Percentiles rank a stretch among this genome's conserved stretches.
phyloP scores from a whole-genome alignment of 2,797 vertebrate genomes.

The Delichon dasypus region DNA sequence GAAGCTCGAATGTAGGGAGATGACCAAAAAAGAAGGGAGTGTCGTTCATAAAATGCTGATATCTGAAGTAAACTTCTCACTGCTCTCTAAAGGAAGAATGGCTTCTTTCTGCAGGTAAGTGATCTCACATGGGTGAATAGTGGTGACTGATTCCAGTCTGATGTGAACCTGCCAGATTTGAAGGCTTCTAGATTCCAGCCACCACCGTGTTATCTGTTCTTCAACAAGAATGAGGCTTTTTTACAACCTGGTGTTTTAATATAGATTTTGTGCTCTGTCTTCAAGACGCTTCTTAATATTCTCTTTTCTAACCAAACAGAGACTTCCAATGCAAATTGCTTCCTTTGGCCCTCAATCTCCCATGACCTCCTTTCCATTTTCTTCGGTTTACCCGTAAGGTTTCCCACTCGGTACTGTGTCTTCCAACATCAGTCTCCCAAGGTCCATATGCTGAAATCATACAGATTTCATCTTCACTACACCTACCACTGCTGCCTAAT shows the following conservation, averaged over 20 bases:
- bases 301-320: neutral
- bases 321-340: neutral
- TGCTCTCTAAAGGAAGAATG: neutral
- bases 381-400: neutral
- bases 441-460: neutral
- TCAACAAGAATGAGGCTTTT: neutral
- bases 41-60: neutral
- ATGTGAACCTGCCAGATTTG: neutral
- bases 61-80: neutral
- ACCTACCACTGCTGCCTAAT: neutral
- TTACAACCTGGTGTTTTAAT: neutral
- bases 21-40: neutral
- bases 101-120: neutral
- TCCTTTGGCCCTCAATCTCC: neutral
- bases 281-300: neutral
- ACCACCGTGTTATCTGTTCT: accelerated
- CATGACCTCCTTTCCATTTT: neutral
- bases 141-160: neutral
- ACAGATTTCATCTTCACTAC: neutral
- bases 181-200: neutral
- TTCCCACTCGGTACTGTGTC: neutral
- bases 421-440: neutral
- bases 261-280: neutral
- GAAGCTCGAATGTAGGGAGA: neutral
- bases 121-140: neutral